Percentiles rank a stretch among this genome's conserved stretches.
Evolutionary conservation across 2,113 vertebrate genomes (phyloP).

Genomic region (Oryctolagus cuniculus): DNA sequence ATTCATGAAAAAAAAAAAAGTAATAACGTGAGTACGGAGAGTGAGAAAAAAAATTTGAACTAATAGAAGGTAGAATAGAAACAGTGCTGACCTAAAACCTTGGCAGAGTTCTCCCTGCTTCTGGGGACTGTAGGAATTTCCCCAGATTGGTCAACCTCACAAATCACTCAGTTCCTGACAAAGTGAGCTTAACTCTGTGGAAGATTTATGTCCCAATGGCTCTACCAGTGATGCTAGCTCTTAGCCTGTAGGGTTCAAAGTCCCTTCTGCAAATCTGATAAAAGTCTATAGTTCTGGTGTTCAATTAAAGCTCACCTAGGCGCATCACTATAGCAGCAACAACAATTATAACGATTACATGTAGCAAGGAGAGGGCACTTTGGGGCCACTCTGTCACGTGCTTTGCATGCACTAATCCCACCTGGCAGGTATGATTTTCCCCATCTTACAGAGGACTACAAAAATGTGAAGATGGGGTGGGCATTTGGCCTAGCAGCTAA

Average conservation of each 20-base stretch:
- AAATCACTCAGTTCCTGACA: neutral
- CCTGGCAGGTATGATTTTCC: neutral
- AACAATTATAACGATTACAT: neutral
- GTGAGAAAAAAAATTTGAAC: neutral
- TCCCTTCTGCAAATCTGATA: neutral
- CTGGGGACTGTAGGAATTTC: neutral
- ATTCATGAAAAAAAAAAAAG: neutral
- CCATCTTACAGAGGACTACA: neutral
- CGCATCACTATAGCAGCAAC: neutral
- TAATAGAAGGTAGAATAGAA: conserved; percentile 48
- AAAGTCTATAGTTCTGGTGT: neutral
- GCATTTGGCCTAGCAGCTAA: too few relatives aligned
- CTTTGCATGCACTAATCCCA: neutral
- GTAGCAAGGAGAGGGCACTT: neutral
- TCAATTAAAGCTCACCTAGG: neutral
- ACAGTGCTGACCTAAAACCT: conserved; percentile 32
- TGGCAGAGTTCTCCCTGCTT: neutral
- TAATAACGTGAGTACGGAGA: neutral
- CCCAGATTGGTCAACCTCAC: neutral
- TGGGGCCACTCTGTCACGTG: neutral
- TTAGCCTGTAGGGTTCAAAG: neutral
- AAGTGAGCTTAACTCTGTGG: neutral
- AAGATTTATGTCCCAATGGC: neutral
- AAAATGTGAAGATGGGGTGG: neutral
- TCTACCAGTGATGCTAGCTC: neutral